A percentile compares a stretch with the other conserved stretches of the same genome.
These are phyloP conservation scores for Passer domesticus DNA, from an alignment of 2,113 vertebrate species.

Conservation along the genomic window DNA sequence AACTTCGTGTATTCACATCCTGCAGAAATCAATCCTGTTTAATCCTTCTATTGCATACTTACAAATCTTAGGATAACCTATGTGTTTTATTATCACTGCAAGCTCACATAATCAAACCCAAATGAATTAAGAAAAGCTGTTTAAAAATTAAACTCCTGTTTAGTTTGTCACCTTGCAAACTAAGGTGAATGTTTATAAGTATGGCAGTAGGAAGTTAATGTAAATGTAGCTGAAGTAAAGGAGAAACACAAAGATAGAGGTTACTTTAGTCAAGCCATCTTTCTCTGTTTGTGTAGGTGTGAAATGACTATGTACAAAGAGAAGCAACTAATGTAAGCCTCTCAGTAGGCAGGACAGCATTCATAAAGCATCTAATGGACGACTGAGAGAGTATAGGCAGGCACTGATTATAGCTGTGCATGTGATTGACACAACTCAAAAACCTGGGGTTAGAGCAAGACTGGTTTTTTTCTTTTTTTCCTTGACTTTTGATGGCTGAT, in stretches of 20 bases:
- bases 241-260: not conserved
- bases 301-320: not conserved
- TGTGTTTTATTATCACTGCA: not conserved
- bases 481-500: not conserved
- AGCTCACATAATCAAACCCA: constrained; percentile 5
- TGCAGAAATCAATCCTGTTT: constrained; percentile 20
- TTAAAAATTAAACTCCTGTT: constrained; percentile 30
- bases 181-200: not conserved
- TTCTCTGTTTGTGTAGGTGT: not conserved
- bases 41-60: constrained; percentile 18
- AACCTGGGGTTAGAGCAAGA: not conserved
- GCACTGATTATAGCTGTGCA: not conserved
- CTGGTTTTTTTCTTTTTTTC: not conserved
- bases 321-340: not conserved
- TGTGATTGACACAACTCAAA: not conserved
- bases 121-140: not conserved
- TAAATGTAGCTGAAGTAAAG: not conserved
- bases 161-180: not conserved
- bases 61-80: constrained; percentile 3
- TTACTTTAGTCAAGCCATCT: not conserved
- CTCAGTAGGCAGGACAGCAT: not conserved
- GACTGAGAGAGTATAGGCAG: not conserved
- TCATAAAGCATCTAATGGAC: not conserved
- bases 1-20: not conserved
- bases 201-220: not conserved